phyloP scores from a whole-genome alignment of 1,140 invertebrate species.

The Brachionus rotundiformis region DNA sequence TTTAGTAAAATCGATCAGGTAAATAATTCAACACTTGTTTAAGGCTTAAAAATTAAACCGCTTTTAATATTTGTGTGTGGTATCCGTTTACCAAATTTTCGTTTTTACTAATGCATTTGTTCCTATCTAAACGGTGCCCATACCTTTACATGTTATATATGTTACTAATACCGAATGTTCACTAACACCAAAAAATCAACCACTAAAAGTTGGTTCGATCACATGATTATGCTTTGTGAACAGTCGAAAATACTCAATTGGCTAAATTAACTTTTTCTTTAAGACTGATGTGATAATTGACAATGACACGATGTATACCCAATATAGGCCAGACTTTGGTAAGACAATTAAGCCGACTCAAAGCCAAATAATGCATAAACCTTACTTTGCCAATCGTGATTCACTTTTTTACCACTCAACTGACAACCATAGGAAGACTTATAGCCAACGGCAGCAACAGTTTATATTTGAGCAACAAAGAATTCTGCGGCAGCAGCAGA shows the following conservation, averaged over 20 bases:
- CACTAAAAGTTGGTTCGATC: neutral
- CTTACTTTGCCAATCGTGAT: slow-evolving; percentile 40
- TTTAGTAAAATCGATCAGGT: slow-evolving; percentile 22
- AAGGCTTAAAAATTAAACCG: slow-evolving; percentile 21
- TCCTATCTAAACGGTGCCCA: neutral
- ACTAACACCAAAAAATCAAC: neutral
- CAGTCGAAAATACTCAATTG: neutral
- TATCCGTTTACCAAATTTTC: neutral
- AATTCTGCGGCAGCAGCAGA: slow-evolving; percentile 29
- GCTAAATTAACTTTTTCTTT: slow-evolving; percentile 23
- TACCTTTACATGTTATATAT: neutral
- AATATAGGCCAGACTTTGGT: neutral
- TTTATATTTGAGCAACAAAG: slow-evolving; percentile 31
- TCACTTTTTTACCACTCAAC: slow-evolving; percentile 50
- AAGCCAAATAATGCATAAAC: neutral
- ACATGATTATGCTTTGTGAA: slow-evolving; percentile 4
- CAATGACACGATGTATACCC: slow-evolving; percentile 40
- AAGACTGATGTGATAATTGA: slow-evolving; percentile 33
- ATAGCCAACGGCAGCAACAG: slow-evolving; percentile 15
- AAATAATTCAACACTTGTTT: neutral
- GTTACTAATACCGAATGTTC: slow-evolving; percentile 28
- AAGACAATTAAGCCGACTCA: neutral
- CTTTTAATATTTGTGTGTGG: slow-evolving; percentile 1
- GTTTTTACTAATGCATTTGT: neutral
- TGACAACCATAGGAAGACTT: slow-evolving; percentile 45